Base-by-base conservation (phyloP, 1,140 invertebrate genomes). In the Drosophila guanche region DNA sequence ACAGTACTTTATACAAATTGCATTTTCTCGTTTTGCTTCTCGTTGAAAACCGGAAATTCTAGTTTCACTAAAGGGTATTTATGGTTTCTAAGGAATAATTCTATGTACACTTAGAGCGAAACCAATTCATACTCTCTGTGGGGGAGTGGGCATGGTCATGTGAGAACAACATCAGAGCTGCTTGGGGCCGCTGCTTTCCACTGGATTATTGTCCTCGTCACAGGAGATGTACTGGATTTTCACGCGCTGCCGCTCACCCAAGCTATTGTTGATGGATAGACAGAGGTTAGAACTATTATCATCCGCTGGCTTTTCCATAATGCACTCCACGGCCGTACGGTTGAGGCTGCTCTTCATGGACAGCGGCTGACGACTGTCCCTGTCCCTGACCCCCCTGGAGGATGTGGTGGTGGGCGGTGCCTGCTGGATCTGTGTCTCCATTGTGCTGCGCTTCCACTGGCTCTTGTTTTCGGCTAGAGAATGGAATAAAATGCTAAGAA, bases 161-260 rank as follows among this genome's bases (percentile, higher is more conserved):
- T 67, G 14, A 68, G 50, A 67, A 29, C 46, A 66, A 42, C 72
- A 75, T 76, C 73, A 76, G 72, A 76, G 63, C 52, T 75, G 42
- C 50, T 75, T 75, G 53, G 71, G 41, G 5, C 33, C 42, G 20
- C 50, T 54, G n/a, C 72, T 70, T 51, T 90, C 75, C 46, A 86
- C 79, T 7, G 89, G 80, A 84, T 90, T 90, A 83, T 90, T 90
- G 71, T 90, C 89, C 68, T 90, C 89, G 70, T 90, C 89, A 61
- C 89, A 90, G 48, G 89, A 90, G 50, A 90, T 90, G 61, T 90
- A 90, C 63, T 90, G 86, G 46, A 90, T 90, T 76, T 80, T 84
- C 23, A 90, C 67, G 20, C 69, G 76, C 41, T 90, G 76, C n/a
- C 80, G 71, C 47, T 90, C 79, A 4, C 83, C 83, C 2, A 33